A percentile compares a stretch with the other conserved stretches of the same genome.
These are phyloP conservation scores for Helobdella robusta DNA, from an alignment of 2,888 invertebrate genomes.

Conservation along the genomic window DNA sequence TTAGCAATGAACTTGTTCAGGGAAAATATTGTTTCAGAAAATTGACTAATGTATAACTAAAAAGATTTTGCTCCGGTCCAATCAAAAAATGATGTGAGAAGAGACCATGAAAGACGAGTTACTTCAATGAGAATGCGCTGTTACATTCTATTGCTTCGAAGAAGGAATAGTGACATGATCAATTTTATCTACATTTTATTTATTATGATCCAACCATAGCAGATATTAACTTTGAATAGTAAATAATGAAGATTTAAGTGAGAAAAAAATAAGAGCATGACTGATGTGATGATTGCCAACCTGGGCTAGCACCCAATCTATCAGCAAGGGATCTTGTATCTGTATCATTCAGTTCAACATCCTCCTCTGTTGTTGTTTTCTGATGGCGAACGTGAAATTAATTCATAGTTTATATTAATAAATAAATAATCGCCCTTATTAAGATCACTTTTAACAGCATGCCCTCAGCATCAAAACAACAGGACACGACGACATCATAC, in stretches of 20 bases:
- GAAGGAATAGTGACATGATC: too few species aligned
- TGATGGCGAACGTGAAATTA: too few species aligned
- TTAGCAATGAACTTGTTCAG: too few species aligned
- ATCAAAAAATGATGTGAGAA: too few species aligned
- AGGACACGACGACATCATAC: not conserved
- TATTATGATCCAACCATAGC: not conserved
- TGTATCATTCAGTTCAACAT: not conserved
- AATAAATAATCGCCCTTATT: not conserved
- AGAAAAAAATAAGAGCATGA: not conserved
- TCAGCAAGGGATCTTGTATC: slow-evolving; percentile 6
- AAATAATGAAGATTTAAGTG: not conserved
- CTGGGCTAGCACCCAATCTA: not conserved
- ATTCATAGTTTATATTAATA: not conserved
- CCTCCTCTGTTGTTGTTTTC: slow-evolving; percentile 2
- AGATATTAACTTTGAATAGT: not conserved
- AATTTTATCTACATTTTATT: not conserved
- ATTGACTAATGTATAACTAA: too few species aligned
- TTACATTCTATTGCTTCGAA: too few species aligned
- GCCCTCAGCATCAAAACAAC: not conserved
- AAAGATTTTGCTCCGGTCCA: too few species aligned
- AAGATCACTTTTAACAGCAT: not conserved
- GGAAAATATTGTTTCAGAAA: too few species aligned
- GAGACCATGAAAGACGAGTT: too few species aligned
- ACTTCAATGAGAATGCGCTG: too few species aligned
- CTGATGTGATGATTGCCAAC: not conserved